Base-by-base conservation (phyloP, 1,140 invertebrate species). In the Orchestia grillus region DNA sequence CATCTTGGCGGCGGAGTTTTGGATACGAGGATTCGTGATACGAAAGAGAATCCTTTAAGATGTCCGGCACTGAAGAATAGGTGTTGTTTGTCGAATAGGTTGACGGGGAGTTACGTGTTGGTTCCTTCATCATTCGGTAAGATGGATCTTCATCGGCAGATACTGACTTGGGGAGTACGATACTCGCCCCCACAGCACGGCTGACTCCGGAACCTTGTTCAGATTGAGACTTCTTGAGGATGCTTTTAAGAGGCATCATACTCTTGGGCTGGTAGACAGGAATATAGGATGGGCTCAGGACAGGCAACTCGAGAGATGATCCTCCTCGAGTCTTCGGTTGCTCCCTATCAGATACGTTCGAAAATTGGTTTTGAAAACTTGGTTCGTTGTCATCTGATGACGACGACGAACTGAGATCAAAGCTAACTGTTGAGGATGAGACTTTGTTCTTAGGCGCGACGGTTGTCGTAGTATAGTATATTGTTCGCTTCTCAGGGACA, bases 231-330 rank as follows among this genome's bases (percentile, higher is more conserved):
- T 94, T 94, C 92, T 94, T 94, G 11, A 94, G 44, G 44, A 94
- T 94, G 36, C 92, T 94, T 44, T 94, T 94, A n/a, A 94, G 92
- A n/a, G 92, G 44, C 92, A 94, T 90, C 16, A 41, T 15, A 94
- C 41, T 94, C 41, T 44, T 94, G 0, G 92, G 92, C 44, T 94
- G 43, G n/a, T 94, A 94, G 8, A 94, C 92, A 40, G 92, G 92
- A 45, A 19, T 94, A 36, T 94, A 94, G 36, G 92, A 44, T 23
- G 11, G 45, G 92, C 44, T 36, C 44, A 94, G 36, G 43, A 47
- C 44, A 15, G 88, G 88, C 15, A 41, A 42, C 15, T 90, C 88
- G 6, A 42, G 88, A 90, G 88, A 44, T 15, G 41, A 4, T 90
- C 11, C 36, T 41, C 88, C n/a, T 19, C n/a, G 0, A 4, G 42